Evolutionary conservation across 64 coral and sea anemone genomes (phyloP), one percentile per base, ranked within the genome.

Genomic region (Anthopleura sola): DNA sequence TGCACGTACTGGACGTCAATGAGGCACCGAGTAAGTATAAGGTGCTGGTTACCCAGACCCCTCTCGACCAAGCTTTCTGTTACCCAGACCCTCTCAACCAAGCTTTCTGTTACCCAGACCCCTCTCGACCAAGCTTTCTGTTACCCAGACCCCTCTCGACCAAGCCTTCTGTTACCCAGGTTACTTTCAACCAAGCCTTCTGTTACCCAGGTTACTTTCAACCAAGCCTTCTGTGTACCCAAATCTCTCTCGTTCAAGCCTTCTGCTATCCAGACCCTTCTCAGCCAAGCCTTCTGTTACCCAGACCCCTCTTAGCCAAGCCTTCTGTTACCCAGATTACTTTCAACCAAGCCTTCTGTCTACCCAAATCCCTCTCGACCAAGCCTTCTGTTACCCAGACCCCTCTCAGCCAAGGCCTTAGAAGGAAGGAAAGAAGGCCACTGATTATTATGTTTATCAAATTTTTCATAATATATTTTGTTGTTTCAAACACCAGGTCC

Each of bases 1-100:
- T 94, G 20, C 24, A 90, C 2, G 79, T 94, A 40, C 62, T 75
- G 28, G 69, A 94, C 85, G 88, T 94, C 46, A 94, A 94, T 78
- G 92, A 94, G 79, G 40, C 40, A 3, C 40, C 40, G 40, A 44
- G 40, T 44, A 2, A 44, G 40, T 44, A 44, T 44, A 2, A 6
- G 9, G 40, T 3, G 40, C 9, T 44, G 40, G 40, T 69, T 85
- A 40, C 93, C 89, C 68, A 90, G 93, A 53, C 16, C 13, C 7
- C 50, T 53, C 11, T 53, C 6, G 11, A 2, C 16, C 50, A 53
- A 15, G 50, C 91, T 55, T 37, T 44, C 9, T 44, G 93, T 94
- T 75, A 11, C 6, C 23, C 62, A 64, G 20, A 60, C 18, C 46
- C 46, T 11, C 46, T 48, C 46, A 11, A 48, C 46, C 46, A 48